Percentiles rank a stretch among this genome's conserved stretches.
Evolutionary conservation across 2,888 invertebrate species (phyloP).

Genomic region (Lasioglossum malachurum): DNA sequence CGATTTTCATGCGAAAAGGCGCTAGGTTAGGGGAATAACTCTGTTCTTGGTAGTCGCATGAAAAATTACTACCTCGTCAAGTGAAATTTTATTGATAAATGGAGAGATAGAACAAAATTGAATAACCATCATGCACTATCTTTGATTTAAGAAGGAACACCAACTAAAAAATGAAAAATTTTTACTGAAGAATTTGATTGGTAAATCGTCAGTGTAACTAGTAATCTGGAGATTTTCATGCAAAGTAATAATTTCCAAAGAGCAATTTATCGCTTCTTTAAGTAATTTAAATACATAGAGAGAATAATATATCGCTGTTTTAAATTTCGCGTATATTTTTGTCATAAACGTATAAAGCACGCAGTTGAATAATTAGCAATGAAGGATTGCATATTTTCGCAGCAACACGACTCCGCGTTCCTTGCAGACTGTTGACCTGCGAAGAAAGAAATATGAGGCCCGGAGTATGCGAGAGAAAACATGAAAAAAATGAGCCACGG

Average conservation of each 20-base stretch:
- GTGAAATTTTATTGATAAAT: not conserved
- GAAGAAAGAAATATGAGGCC: conserved; percentile 42
- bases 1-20: not conserved
- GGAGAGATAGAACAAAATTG: too few relatives aligned
- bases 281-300: not conserved
- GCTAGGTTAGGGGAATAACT: not conserved
- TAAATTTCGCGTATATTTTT: not conserved
- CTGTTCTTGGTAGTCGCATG: not conserved
- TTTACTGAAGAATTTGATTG: not conserved
- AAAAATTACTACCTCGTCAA: not conserved
- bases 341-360: not conserved
- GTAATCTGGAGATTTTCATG: not conserved
- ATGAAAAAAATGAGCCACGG: conserved; percentile 37
- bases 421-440: conserved; percentile 47
- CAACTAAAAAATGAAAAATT: too few relatives aligned
- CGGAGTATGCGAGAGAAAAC: conserved; percentile 16
- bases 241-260: not conserved
- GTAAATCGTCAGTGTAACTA: not conserved
- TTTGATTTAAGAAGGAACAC: too few relatives aligned
- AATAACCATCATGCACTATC: too few relatives aligned
- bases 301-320: not conserved
- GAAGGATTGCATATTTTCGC: conserved; percentile 23
- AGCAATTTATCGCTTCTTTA: not conserved
- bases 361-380: conserved; percentile 27
- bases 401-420: conserved; percentile 38